phyloP scores from a whole-genome alignment of 2,113 vertebrate genomes.

The Sus scrofa region T2T-Sscrofa CM000817.6:6333501-6334000 shows the following conservation, averaged over 20 bases:
- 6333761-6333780: neutral
- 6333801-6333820: neutral
- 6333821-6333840: neutral
- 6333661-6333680: neutral
- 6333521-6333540: neutral
- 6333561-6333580: neutral
- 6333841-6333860: neutral
- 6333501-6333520: neutral
- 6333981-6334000: neutral
- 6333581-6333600: neutral
- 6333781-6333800: neutral
- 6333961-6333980: neutral
- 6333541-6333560: neutral
- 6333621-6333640: too few relatives aligned
- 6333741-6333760: neutral
- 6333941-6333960: neutral
- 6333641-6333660: neutral
- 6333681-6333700: rapidly evolving
- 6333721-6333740: rapidly evolving
- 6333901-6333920: slow-evolving; percentile 61
- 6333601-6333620: rapidly evolving
- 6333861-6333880: slow-evolving; percentile 19
- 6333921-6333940: neutral
- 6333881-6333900: slow-evolving; percentile 54
- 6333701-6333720: neutral